Base-by-base conservation (phyloP, 2,888 invertebrate genomes). In the Biston stratarius region DNA sequence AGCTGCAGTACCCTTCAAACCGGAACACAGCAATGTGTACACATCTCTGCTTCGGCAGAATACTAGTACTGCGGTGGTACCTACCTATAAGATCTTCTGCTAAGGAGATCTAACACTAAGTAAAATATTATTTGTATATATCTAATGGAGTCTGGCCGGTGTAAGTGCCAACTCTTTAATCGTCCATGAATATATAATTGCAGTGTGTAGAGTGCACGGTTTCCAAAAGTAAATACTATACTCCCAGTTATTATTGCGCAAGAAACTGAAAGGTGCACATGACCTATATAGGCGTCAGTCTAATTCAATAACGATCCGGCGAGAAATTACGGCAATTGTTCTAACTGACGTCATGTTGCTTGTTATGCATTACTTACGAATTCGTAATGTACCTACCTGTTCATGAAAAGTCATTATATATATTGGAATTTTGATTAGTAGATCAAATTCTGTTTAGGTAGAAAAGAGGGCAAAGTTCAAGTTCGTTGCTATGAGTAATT, bases 401-500 rank as follows among this genome's bases (percentile, higher is more conserved):
- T 33, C 51, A 40, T 48, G 44, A 45, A n/a, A 24, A 24, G 1
- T 24, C 24, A 24, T 24, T 24, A 24, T 24, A 2, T 53, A 42
- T 57, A 58, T 47, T 48, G 53, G 38, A 42, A 48, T 62, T 58
- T 61, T 62, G 48, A 62, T 62, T 48, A 9, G 33, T 36, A 34
- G 52, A 15, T 45, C n/a, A 51, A 51, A 64, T 49, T 42, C 24
- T 52, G 48, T 59, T 53, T 64, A n/a, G 51, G 56, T 57, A 52
- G 44, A 36, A 24, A 52, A 53, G 76, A 79, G 76, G 74, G 73
- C 73, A 80, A 79, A 78, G 72, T 76, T 80, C 76, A 77, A 77
- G 73, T 76, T 74, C 71, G 71, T 72, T 68, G 74, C 67, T 40
- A 12, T 49, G 11, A 57, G 49, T 57, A 42, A 24, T 3, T 44